Base-by-base conservation (phyloP, 2,888 invertebrate genomes). In the Chalcosyrphus nemorum region DNA sequence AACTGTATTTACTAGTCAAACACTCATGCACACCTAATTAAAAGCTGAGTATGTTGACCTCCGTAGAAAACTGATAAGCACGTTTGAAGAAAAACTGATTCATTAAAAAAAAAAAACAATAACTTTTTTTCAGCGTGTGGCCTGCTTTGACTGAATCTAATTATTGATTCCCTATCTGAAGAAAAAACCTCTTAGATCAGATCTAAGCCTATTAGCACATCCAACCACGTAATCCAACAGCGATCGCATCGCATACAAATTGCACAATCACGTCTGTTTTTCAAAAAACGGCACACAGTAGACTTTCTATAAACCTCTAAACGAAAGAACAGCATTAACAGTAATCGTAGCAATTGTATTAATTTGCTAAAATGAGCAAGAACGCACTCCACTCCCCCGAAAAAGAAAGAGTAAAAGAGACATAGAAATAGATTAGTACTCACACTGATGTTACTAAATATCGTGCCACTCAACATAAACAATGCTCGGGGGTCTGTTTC, bases 381-480 rank as follows among this genome's bases (percentile, higher is more conserved):
- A 13, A 17, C n/a, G 13, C 29, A 21, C n/a, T 7, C 11, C n/a
- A n/a, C n/a, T n/a, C n/a, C n/a, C n/a, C n/a, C n/a, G n/a, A n/a
- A n/a, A n/a, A n/a, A n/a, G n/a, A 27, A 27, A 27, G 19, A 41
- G 15, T 13, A 54, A 38, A 35, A 70, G 21, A 21, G 9, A 66
- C 19, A 61, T 35, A 24, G 13, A 66, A 52, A 5, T 6, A 17
- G 9, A 15, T 2, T 1, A 32, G 27, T 74, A 95, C 96, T 95
- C 92, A 99, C 99, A 90, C 97, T 97, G 89, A 99, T 98, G 92
- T 99, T 99, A 24, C 99, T 98, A 92, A 99, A 99, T 86, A 99
- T 95, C 43, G 98, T 98, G 87, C 99, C 99, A 82, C 97, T 95
- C 80, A 97, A 94, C 90, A 98, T 94, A 91, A 95, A 97, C 91